Base-by-base conservation (phyloP, 2,113 vertebrate genomes). In the Aphyosemion australe region DNA sequence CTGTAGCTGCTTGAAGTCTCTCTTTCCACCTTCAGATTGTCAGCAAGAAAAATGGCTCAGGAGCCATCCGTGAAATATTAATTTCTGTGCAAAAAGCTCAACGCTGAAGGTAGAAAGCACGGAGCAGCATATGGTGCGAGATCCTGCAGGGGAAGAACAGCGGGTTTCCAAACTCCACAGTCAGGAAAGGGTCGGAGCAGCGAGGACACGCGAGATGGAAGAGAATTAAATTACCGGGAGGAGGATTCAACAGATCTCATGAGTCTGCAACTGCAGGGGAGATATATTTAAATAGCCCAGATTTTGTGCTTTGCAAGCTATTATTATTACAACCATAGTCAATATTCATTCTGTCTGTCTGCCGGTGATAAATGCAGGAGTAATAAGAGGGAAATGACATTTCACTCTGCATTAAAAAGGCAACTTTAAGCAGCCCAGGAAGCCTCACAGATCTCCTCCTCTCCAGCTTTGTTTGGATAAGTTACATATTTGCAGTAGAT, bases 11-110 rank as follows among this genome's bases (percentile, higher is more conserved):
- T 75, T 32, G 72, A 82, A 84, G 87, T 81, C 68, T 61, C 62
- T 69, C 60, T 19, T 52, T 69, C 62, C 19, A 50, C 74, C 69
- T 64, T 42, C 42, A 43, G 76, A 75, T 85, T 57, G n/a, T 82
- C 64, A 83, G 79, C 45, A 74, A 81, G 66, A 87, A 76, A 85
- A 76, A 79, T 67, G 70, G 70, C 57, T 0, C 16, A 53, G 69
- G 69, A 76, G 71, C 50, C 6, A 15, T 39, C 46, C 46, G 49
- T 80, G 81, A 91, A 89, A 88, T 85, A 90, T 88, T 80, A 83
- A 89, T 87, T 75, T 32, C 51, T 20, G 71, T 52, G 61, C 62
- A 32, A 69, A 59, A 73, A 41, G 69, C 31, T 26, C 41, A 14
- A 61, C 43, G 46, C 21, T 61, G 43, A 60, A 81, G 70, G 65